These are phyloP conservation scores for Drosophila sturtevanti DNA, from an alignment of 1,140 invertebrate genomes.

Conservation along the genomic window DNA sequence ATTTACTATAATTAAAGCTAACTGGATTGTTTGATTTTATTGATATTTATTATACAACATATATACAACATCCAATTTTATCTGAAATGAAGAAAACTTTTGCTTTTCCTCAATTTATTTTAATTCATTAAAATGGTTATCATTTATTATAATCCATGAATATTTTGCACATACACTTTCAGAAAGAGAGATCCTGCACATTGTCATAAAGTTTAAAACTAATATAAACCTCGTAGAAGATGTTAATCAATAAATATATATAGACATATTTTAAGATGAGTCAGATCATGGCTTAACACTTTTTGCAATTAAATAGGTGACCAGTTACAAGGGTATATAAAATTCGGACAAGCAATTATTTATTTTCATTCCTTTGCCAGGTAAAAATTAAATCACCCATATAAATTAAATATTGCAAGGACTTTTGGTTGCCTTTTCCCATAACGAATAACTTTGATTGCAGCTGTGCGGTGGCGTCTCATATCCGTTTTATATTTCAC, in stretches of 20 bases:
- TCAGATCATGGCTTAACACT: no score
- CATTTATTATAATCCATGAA: neutral
- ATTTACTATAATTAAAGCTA: slow-evolving; percentile 52
- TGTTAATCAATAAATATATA: no score
- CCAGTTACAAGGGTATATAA: neutral
- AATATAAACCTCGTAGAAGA: no score
- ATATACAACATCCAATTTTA: no score
- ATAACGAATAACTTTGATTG: slow-evolving; percentile 54
- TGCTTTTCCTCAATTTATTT: slow-evolving; percentile 7
- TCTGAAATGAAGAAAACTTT: slow-evolving; percentile 4
- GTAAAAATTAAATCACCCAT: slow-evolving; percentile 55
- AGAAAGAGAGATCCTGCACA: neutral
- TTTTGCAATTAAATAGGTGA: neutral
- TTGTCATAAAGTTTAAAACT: neutral
- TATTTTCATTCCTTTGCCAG: slow-evolving; percentile 33
- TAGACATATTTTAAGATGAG: no score
- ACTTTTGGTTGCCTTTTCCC: slow-evolving; percentile 34
- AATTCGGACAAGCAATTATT: neutral
- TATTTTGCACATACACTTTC: neutral
- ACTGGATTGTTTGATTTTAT: slow-evolving; percentile 51
- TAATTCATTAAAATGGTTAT: neutral
- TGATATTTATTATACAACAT: slow-evolving; percentile 35
- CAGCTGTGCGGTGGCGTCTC: slow-evolving; percentile 34
- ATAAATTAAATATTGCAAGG: slow-evolving; percentile 65
- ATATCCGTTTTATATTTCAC: slow-evolving; percentile 21